Evolutionary conservation across 2,113 vertebrate genomes (phyloP).

Genomic region (Saguinus imperator): DNA sequence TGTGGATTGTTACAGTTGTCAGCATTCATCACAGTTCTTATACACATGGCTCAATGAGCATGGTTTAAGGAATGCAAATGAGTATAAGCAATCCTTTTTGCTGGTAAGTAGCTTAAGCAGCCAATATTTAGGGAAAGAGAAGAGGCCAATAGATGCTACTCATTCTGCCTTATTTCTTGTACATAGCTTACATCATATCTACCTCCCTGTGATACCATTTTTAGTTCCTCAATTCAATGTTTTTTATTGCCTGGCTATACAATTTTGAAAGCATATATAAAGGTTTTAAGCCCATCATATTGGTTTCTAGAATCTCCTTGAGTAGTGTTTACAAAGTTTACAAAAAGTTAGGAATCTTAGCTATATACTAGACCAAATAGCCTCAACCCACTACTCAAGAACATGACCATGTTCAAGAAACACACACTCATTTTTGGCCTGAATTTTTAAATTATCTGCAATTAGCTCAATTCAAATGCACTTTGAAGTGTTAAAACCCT

Average conservation of each 20-base stretch:
- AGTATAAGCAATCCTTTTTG: neutral
- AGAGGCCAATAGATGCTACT: neutral
- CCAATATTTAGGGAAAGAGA: neutral
- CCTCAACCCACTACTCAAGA: neutral
- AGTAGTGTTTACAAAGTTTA: neutral
- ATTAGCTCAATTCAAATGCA: neutral
- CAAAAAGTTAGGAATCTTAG: neutral
- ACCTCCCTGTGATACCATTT: neutral
- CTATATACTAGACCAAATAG: neutral
- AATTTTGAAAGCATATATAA: constrained; percentile 22
- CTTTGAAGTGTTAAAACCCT: neutral
- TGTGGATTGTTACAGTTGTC: neutral
- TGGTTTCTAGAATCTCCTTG: neutral
- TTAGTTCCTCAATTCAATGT: neutral
- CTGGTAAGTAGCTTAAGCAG: neutral
- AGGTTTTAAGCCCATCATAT: neutral
- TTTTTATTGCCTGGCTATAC: neutral
- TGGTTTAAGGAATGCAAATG: neutral
- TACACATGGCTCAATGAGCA: neutral
- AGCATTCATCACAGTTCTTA: neutral
- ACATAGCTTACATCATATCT: neutral
- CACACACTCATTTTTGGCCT: neutral
- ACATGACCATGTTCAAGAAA: neutral
- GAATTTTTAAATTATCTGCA: neutral
- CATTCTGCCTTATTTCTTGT: neutral